Conservation (phyloP, 2,888 invertebrate species). For the Cephus pulcher region DNA sequence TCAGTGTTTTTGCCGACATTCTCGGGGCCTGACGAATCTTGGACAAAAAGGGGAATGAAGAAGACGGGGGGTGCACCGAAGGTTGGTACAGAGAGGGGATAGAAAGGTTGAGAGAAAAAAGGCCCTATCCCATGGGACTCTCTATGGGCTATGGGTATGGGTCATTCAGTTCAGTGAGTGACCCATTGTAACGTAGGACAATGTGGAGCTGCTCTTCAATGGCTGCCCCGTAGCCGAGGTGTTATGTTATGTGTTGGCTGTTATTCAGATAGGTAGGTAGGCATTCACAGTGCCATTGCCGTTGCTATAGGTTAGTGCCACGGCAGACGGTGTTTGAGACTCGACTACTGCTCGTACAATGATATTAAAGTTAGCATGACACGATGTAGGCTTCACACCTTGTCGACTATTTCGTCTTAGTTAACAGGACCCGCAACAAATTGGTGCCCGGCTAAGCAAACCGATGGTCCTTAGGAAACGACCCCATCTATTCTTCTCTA, state of each 20-base stretch:
- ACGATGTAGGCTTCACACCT: constrained; percentile 1
- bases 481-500: background rate
- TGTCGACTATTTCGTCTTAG: background rate
- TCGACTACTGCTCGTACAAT: constrained; percentile 25
- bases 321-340: constrained; percentile 38
- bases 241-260: constrained; percentile 61
- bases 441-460: constrained; percentile 38
- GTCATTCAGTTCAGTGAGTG: constrained; percentile 58
- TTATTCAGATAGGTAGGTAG: constrained; percentile 52
- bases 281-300: constrained; percentile 41
- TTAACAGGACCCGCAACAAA: constrained; percentile 31
- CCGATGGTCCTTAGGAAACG: constrained; percentile 9
- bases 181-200: constrained; percentile 60
- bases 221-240: constrained; percentile 55
- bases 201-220: constrained; percentile 56
- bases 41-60: constrained; percentile 3
- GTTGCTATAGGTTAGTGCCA: constrained; percentile 23
- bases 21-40: background rate
- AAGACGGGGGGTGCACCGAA: constrained; percentile 9
- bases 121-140: constrained; percentile 42
- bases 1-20: background rate
- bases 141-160: constrained; percentile 30
- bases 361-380: constrained; percentile 20
- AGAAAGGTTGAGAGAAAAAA: constrained; percentile 38
- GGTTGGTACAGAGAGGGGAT: constrained; percentile 8